phyloP scores from a whole-genome alignment of 23 tunicate genomes.

The Corella eumyota region DNA sequence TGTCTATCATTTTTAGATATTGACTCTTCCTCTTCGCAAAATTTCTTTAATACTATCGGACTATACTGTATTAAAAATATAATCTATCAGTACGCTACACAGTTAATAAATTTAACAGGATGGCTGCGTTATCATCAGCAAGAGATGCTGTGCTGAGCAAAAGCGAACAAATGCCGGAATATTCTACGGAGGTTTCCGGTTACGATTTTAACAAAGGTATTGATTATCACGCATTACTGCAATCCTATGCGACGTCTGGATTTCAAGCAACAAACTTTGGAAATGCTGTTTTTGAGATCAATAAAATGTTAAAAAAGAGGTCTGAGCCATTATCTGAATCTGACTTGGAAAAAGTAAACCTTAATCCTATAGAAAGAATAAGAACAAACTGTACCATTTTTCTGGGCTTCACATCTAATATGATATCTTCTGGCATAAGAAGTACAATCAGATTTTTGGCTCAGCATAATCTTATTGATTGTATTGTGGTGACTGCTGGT shows the following conservation, averaged over 20 bases:
- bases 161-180: conserved; percentile 55
- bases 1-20: no score
- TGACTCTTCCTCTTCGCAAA: no score
- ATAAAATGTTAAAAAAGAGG: conserved; percentile 75
- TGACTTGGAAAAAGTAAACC: conserved; percentile 26
- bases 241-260: conserved; percentile 42
- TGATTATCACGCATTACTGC: conserved; percentile 56
- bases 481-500: conserved; percentile 82
- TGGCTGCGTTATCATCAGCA: conserved; percentile 29
- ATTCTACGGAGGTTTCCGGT: conserved; percentile 43
- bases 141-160: conserved; percentile 46
- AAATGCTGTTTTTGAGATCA: conserved; percentile 58
- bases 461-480: conserved; percentile 89
- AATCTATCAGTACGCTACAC: no score
- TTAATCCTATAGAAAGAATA: conserved; percentile 64
- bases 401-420: conserved; percentile 87
- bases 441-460: conserved; percentile 59
- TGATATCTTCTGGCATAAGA: conserved; percentile 80
- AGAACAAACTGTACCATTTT: conserved; percentile 83
- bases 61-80: no score
- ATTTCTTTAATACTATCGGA: no score
- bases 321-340: conserved; percentile 36
- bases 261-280: conserved; percentile 90
- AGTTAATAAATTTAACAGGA: background rate
- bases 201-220: conserved; percentile 93